Evolutionary conservation across 2,888 invertebrate species (phyloP), one percentile per base, ranked within the genome.

Genomic region (Torymus auratus): DNA sequence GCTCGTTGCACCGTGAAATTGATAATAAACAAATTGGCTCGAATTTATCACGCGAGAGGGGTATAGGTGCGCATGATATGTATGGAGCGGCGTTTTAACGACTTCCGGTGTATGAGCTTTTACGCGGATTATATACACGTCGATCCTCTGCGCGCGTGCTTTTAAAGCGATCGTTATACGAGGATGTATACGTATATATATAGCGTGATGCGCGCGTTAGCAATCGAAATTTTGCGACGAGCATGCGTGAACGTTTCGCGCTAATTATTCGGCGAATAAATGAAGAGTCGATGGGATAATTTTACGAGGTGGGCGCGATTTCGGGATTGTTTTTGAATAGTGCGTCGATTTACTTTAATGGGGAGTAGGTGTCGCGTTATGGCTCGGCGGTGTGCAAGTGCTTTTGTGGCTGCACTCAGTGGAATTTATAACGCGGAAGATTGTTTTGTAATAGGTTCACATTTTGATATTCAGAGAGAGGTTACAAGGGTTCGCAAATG

Each of bases 1-100:
- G 17, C 7, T 15, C 60, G 71, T 0, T 28, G 53, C 52, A n/a
- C 55, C 73, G 56, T 64, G 41, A 73, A 73, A 64, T 64, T 64
- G 55, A 58, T 76, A 68, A 76, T 76, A 61, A 60, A 76, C 68
- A 67, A 76, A 68, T 74, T 76, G 68, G 65, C 61, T 20, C 14
- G 60, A 68, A 68, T 68, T 76, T 68, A 76, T 67, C n/a, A 60
- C 17, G 56, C 12, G 10, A 14, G 41, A 41, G 41, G 28, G 7
- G 23, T 13, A 12, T 28, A 53, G 10, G 0, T 14, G 23, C 11
- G 62, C 5, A 41, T 41, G 41, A 5, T 28, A 28, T 28, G 5
- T 28, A 41, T 41, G 41, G 7, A 41, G 41, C 41, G 7, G 10
- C 20, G 71, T 52, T 70, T 67, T 67, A 78, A 71, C 65, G 58